Percentiles rank a stretch among this genome's conserved stretches.
phyloP scores from a whole-genome alignment of 1,140 invertebrate genomes.

The Akabosia matsudoensis region DNA sequence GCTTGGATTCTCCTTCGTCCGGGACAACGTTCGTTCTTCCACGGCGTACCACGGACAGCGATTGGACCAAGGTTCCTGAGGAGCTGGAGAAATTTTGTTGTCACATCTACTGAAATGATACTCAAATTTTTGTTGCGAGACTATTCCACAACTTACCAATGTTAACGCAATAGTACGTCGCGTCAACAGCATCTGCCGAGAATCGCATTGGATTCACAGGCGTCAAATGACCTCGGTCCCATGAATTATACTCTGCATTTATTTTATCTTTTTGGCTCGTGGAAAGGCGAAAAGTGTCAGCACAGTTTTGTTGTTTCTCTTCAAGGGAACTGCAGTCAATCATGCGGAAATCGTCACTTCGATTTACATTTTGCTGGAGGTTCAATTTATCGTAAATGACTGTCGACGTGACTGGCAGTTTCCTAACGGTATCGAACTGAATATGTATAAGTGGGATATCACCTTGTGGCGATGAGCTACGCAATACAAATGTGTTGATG shows the following conservation, averaged over 20 bases:
- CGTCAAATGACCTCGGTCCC: conserved; percentile 25
- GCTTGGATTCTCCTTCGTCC: not conserved
- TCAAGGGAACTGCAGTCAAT: not conserved
- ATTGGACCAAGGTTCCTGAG: conserved; percentile 4
- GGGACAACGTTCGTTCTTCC: not conserved
- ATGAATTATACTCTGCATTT: not conserved
- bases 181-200: conserved; percentile 11
- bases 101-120: not conserved
- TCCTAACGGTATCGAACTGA: not conserved
- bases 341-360: not conserved
- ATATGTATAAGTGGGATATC: conserved; percentile 3
- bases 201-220: conserved; percentile 26
- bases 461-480: not conserved
- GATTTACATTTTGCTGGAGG: not conserved
- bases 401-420: conserved; percentile 4
- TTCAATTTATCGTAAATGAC: conserved; percentile 12
- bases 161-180: conserved; percentile 20
- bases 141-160: not conserved
- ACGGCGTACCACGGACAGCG: conserved; percentile 3
- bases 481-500: conserved; percentile 22
- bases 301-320: conserved; percentile 9
- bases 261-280: not conserved
- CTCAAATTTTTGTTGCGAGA: not conserved
- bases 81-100: not conserved
- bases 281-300: not conserved